Conservation (phyloP, 2,797 vertebrate species). For the Spinus pinus region DNA sequence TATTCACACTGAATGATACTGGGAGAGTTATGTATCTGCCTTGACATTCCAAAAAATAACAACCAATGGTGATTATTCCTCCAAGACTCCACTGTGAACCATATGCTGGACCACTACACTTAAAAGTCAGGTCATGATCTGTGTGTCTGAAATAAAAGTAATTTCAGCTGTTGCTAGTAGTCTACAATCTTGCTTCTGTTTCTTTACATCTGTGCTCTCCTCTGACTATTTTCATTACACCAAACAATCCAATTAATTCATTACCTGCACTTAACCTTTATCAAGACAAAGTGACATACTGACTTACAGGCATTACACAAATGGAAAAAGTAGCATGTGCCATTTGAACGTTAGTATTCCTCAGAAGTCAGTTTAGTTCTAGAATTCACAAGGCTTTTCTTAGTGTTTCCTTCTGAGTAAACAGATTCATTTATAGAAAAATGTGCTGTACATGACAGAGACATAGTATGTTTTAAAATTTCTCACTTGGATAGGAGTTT, state of each 20-base stretch:
- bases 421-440: neutral
- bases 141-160: neutral
- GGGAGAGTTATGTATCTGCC: neutral
- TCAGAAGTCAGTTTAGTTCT: neutral
- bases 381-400: neutral
- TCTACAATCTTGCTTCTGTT: neutral
- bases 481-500: neutral
- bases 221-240: neutral
- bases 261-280: slow-evolving; percentile 46
- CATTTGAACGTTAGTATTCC: neutral
- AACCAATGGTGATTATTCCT: neutral
- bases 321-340: neutral
- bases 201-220: neutral
- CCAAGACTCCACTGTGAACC: neutral
- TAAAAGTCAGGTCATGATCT: neutral
- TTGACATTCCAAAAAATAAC: neutral
- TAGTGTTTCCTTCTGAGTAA: neutral
- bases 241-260: neutral
- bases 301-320: slow-evolving; percentile 5
- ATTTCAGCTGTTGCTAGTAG: neutral
- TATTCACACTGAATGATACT: neutral
- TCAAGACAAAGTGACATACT: slow-evolving; percentile 1
- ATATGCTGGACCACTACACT: neutral
- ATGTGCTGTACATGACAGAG: rapidly evolving
- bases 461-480: neutral